Evolutionary conservation across 2,797 vertebrate genomes (phyloP).

Genomic region (Sparus aurata): DNA sequence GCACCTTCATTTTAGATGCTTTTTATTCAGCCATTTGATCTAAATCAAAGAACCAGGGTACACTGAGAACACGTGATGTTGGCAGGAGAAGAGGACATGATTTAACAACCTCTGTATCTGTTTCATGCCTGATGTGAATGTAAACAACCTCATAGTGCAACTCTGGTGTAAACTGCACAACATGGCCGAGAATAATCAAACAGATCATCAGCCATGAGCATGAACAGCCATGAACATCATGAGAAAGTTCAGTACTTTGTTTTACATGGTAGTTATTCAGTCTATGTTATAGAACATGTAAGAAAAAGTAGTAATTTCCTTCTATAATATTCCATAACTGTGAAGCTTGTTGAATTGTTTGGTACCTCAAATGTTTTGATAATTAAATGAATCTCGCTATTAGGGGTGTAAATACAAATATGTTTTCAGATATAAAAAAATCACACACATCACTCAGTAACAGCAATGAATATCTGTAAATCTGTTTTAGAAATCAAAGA

Average conservation of each 20-base stretch:
- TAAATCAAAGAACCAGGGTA: not conserved
- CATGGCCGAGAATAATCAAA: slow-evolving; percentile 8
- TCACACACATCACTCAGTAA: not conserved
- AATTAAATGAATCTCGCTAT: not conserved
- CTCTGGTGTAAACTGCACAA: slow-evolving; percentile 15
- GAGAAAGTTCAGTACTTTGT: not conserved
- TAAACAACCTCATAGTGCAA: not conserved
- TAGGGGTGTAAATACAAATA: not conserved
- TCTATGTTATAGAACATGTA: not conserved
- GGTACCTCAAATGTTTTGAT: no score
- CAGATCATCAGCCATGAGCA: not conserved
- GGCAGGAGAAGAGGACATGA: not conserved
- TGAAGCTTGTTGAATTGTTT: not conserved
- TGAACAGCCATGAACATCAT: no score
- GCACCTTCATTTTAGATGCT: not conserved
- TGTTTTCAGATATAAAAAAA: not conserved
- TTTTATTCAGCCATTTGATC: not conserved
- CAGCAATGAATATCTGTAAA: no score
- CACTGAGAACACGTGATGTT: not conserved
- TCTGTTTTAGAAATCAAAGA: no score
- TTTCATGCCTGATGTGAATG: slow-evolving; percentile 1
- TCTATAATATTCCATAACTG: not conserved
- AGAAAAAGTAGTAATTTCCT: not conserved
- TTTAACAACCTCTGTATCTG: not conserved
- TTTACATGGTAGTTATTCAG: not conserved